phyloP scores from a whole-genome alignment of 1,140 invertebrate species.

The Listronotus bonariensis region DNA sequence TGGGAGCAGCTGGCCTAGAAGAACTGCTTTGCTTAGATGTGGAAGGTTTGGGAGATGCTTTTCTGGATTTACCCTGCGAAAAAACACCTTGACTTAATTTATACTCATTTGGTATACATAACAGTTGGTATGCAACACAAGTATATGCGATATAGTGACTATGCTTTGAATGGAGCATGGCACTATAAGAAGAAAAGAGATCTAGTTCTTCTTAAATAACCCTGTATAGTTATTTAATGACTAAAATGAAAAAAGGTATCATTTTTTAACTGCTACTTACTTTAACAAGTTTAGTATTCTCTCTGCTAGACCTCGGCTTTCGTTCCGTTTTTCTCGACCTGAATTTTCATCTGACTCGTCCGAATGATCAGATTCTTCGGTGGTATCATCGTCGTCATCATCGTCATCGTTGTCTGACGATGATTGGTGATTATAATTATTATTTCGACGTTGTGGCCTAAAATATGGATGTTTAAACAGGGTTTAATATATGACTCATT shows the following conservation, averaged over 20 bases:
- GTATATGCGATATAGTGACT: too few relatives aligned
- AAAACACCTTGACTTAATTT: too few relatives aligned
- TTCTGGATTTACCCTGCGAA: slow-evolving; percentile 8
- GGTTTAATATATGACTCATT: background rate
- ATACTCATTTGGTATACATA: too few relatives aligned
- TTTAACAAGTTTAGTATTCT: slow-evolving; percentile 20
- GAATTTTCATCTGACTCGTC: slow-evolving; percentile 17
- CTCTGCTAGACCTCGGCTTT: slow-evolving; percentile 12
- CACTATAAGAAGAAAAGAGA: too few relatives aligned
- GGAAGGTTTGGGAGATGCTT: slow-evolving; percentile 21
- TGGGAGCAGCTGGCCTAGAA: slow-evolving; percentile 9
- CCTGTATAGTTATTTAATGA: too few relatives aligned
- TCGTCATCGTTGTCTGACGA: slow-evolving; percentile 34
- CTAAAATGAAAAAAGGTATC: too few relatives aligned
- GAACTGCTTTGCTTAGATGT: slow-evolving; percentile 10
- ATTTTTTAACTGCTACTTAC: too few relatives aligned
- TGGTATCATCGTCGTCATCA: slow-evolving; percentile 26
- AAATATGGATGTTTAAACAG: background rate
- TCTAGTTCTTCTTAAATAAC: too few relatives aligned
- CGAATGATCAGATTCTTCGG: slow-evolving; percentile 10
- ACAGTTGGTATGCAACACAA: too few relatives aligned
- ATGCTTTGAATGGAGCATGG: too few relatives aligned
- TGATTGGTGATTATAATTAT: slow-evolving; percentile 4
- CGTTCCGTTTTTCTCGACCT: slow-evolving; percentile 10
- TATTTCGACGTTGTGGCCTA: slow-evolving; percentile 11